Conservation (phyloP, 2,797 vertebrate species). For the Pangasius macronema region DNA sequence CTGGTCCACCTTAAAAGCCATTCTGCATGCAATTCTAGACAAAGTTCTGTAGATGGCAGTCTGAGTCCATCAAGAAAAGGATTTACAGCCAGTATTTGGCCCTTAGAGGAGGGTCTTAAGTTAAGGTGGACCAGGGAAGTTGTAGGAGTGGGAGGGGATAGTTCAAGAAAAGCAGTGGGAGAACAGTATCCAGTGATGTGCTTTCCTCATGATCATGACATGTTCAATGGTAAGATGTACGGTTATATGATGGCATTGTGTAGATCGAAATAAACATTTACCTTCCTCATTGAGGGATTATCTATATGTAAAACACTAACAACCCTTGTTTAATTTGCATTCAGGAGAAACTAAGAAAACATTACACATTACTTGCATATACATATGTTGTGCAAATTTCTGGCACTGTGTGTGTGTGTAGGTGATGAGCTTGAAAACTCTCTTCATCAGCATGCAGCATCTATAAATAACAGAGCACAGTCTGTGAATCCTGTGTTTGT, state of each 20-base stretch:
- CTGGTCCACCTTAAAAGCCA: constrained; percentile 60
- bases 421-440: not conserved
- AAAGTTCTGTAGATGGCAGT: constrained; percentile 57
- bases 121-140: constrained; percentile 61
- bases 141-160: not conserved
- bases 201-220: not conserved
- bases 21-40: constrained; percentile 23
- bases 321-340: not conserved
- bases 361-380: not conserved
- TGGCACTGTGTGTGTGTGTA: not conserved
- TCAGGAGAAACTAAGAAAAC: not conserved
- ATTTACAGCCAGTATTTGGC: not conserved
- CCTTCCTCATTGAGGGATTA: not conserved
- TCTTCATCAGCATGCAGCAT: not conserved
- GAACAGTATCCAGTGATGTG: not conserved
- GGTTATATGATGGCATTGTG: not conserved
- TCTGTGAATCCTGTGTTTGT: constrained; percentile 23
- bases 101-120: constrained; percentile 24
- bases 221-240: not conserved
- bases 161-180: not conserved
- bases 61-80: not conserved
- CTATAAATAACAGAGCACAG: not conserved
- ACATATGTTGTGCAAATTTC: not conserved
- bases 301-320: not conserved
- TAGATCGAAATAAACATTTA: not conserved